Evolutionary conservation across 2,888 invertebrate species (phyloP).

Genomic region (Aphelenchoides bicaudatus): DNA sequence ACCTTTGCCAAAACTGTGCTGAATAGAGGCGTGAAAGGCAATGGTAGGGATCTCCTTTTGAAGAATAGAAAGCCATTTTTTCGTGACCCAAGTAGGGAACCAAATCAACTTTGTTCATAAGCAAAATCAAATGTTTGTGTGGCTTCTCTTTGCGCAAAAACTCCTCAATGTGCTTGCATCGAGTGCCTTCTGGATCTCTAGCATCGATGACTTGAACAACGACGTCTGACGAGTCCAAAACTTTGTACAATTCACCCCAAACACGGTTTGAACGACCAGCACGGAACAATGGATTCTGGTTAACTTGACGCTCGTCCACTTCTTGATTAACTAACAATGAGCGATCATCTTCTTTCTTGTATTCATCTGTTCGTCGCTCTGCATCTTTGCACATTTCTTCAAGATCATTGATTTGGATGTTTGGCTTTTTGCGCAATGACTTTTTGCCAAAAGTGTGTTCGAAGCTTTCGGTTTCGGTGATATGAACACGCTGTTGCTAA

Average conservation of each 20-base stretch:
- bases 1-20: conserved; percentile 96
- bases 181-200: conserved; percentile 90
- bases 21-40: conserved; percentile 96
- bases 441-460: conserved; percentile 91
- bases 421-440: conserved; percentile 83
- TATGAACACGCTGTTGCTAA: conserved; percentile 81
- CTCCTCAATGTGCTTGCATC: conserved; percentile 85
- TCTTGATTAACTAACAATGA: conserved; percentile 73
- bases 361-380: conserved; percentile 72
- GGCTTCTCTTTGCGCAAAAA: conserved; percentile 84
- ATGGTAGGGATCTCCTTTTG: conserved; percentile 93
- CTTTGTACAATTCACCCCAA: conserved; percentile 97
- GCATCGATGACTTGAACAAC: conserved; percentile 91
- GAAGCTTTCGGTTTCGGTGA: conserved; percentile 90
- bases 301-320: conserved; percentile 74
- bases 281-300: conserved; percentile 87
- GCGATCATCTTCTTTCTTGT: conserved; percentile 76
- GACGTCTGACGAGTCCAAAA: conserved; percentile 94
- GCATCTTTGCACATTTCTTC: conserved; percentile 73
- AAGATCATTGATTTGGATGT: conserved; percentile 70
- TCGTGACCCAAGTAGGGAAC: conserved; percentile 97
- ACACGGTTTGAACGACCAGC: conserved; percentile 94
- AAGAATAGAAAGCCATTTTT: conserved; percentile 90
- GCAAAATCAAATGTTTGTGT: conserved; percentile 92
- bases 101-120: conserved; percentile 83